A percentile compares a stretch with the other conserved stretches of the same genome.
phyloP scores from a whole-genome alignment of 2,797 vertebrate genomes.

The Craterocephalus amniculus region DNA sequence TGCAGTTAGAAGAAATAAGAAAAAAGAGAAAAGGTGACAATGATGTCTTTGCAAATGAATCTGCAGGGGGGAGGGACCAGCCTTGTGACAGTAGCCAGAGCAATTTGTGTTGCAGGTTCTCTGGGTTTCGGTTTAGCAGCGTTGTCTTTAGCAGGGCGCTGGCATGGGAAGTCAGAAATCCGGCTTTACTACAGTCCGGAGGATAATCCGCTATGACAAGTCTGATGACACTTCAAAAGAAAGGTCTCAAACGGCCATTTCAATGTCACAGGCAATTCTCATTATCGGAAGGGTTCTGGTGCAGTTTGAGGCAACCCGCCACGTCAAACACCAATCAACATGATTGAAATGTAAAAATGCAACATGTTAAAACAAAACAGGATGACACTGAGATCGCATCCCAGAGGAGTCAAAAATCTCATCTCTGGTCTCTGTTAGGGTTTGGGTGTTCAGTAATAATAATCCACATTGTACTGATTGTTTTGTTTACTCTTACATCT shows the following conservation, averaged over 20 bases:
- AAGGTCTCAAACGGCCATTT: constrained; percentile 69
- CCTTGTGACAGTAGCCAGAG: constrained; percentile 39
- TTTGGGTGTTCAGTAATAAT: constrained; percentile 34
- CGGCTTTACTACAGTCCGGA: constrained; percentile 59
- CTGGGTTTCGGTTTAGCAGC: constrained; percentile 46
- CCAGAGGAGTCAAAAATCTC: background rate
- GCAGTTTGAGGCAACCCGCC: constrained; percentile 15
- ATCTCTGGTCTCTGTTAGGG: background rate
- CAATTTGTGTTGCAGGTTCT: constrained; percentile 49
- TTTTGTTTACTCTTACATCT: constrained; percentile 58
- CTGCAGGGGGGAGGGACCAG: background rate
- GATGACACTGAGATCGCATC: background rate
- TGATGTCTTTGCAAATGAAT: constrained; percentile 38
- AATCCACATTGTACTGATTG: constrained; percentile 32
- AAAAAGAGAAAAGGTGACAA: background rate
- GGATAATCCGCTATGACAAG: constrained; percentile 66
- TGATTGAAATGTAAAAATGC: constrained; percentile 15
- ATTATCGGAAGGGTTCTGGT: constrained; percentile 41
- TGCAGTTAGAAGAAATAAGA: background rate
- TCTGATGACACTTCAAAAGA: constrained; percentile 68
- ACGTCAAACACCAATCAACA: constrained; percentile 17
- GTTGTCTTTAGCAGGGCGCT: constrained; percentile 50
- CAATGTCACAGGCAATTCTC: constrained; percentile 57
- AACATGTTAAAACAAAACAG: background rate
- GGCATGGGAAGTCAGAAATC: constrained; percentile 72